Evolutionary conservation across 2,888 invertebrate genomes (phyloP).

Genomic region (Microdon myrmicae): DNA sequence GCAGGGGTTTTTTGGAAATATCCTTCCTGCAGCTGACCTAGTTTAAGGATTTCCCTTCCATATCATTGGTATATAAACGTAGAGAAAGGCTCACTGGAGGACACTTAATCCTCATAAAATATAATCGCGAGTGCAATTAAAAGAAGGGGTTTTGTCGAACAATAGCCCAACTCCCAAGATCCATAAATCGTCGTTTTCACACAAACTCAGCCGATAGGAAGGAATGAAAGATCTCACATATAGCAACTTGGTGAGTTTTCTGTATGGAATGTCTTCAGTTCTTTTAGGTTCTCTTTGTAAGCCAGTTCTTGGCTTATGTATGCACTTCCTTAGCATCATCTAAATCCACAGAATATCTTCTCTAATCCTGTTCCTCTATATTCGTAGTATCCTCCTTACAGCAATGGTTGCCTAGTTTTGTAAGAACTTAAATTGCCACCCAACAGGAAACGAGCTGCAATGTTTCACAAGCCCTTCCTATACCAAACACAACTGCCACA

Average conservation of each 20-base stretch:
- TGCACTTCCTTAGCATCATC: constrained; percentile 42
- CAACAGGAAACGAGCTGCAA: constrained; percentile 20
- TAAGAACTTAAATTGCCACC: constrained; percentile 41
- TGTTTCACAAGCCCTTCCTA: too few species aligned
- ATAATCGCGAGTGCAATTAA: constrained; percentile 52
- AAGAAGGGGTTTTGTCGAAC: constrained; percentile 44
- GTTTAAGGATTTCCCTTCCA: constrained; percentile 25
- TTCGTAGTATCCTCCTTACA: too few species aligned
- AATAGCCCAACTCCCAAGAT: constrained; percentile 28
- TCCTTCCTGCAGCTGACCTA: constrained; percentile 49
- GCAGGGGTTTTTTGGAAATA: constrained; percentile 33
- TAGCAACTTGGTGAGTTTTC: too few species aligned
- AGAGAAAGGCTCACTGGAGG: too few species aligned
- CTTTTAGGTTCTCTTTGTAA: constrained; percentile 8
- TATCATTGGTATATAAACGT: constrained; percentile 41
- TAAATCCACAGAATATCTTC: constrained; percentile 41
- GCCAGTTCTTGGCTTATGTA: constrained; percentile 10
- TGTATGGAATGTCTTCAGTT: constrained; percentile 26
- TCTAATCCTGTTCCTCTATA: not conserved
- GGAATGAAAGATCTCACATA: too few species aligned
- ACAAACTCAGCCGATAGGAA: constrained; percentile 8
- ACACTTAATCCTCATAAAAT: constrained; percentile 48
- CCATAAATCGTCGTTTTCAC: constrained; percentile 33
- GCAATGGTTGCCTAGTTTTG: constrained; percentile 10
- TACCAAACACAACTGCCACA: too few species aligned